Evolutionary conservation across 2,113 vertebrate species (phyloP).

Genomic region (Nymphicus hollandicus): DNA sequence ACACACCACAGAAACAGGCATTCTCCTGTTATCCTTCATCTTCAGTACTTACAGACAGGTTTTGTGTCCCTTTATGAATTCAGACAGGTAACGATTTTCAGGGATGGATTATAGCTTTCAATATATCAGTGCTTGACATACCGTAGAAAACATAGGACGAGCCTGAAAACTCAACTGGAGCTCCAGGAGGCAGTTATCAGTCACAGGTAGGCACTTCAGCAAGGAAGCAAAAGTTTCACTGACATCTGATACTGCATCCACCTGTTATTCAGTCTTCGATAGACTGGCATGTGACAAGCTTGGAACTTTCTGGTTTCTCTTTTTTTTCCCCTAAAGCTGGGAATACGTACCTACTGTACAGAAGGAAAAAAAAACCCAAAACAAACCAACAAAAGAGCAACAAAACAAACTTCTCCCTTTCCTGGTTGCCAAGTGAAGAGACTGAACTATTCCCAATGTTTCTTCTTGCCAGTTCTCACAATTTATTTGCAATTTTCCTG

Average conservation of each 20-base stretch:
- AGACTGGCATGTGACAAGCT: background rate
- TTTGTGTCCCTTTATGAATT: background rate
- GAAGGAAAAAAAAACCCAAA: background rate
- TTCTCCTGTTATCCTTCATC: background rate
- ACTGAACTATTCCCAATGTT: background rate
- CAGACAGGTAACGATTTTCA: background rate
- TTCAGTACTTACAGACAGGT: background rate
- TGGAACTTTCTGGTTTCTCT: background rate
- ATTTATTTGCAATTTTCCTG: background rate
- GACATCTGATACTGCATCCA: background rate
- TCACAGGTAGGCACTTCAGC: background rate
- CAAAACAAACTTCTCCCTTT: background rate
- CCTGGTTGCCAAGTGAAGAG: background rate
- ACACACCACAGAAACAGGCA: background rate
- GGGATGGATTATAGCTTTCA: background rate
- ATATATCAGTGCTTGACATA: background rate
- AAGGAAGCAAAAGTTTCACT: background rate
- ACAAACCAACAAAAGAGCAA: background rate
- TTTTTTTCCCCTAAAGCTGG: background rate
- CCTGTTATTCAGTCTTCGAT: background rate
- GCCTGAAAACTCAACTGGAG: background rate
- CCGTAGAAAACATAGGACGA: background rate
- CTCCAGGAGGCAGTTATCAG: background rate
- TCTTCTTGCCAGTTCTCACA: background rate
- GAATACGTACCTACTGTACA: accelerated